These are phyloP conservation scores for Kryphioiulus occultus DNA, from an alignment of 2,888 invertebrate genomes.

Conservation along the genomic window DNA sequence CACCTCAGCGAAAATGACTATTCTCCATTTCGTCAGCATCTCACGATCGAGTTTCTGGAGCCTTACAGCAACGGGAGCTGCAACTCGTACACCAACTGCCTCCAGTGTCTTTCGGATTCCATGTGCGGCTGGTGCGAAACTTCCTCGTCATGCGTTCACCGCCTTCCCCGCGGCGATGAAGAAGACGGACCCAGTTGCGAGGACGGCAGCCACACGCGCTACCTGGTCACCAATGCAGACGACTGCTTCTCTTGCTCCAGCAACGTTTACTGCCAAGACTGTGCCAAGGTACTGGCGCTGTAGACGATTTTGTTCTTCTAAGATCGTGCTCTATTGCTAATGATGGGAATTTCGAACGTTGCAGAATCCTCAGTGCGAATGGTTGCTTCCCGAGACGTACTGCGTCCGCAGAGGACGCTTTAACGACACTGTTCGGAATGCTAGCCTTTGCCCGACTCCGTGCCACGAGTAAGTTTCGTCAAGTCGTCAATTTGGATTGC, in stretches of 20 bases:
- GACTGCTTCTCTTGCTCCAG: constrained; percentile 89
- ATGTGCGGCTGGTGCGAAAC: constrained; percentile 92
- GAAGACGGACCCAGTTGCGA: constrained; percentile 53
- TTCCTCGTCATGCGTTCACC: constrained; percentile 74
- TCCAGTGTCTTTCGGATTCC: constrained; percentile 86
- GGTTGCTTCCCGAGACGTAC: constrained; percentile 88
- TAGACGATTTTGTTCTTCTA: background rate
- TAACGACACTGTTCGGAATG: constrained; percentile 67
- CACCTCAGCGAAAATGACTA: too few species aligned
- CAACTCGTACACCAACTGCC: constrained; percentile 78
- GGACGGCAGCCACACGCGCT: constrained; percentile 74
- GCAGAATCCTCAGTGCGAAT: constrained; percentile 74
- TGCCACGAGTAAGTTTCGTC: constrained; percentile 76
- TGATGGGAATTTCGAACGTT: constrained; percentile 48
- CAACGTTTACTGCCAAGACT: constrained; percentile 85
- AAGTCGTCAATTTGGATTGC: too few species aligned
- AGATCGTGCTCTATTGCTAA: background rate
- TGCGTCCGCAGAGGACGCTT: constrained; percentile 79
- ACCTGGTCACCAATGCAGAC: constrained; percentile 80
- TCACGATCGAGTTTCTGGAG: constrained; percentile 88
- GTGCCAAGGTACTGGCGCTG: constrained; percentile 71
- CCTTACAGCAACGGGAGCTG: constrained; percentile 85
- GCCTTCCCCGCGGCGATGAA: constrained; percentile 70
- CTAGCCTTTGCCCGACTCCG: constrained; percentile 77
- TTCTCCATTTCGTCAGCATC: constrained; percentile 66